These are phyloP conservation scores for Heteropelma amictum DNA, from an alignment of 2,888 invertebrate species.

Conservation along the genomic window DNA sequence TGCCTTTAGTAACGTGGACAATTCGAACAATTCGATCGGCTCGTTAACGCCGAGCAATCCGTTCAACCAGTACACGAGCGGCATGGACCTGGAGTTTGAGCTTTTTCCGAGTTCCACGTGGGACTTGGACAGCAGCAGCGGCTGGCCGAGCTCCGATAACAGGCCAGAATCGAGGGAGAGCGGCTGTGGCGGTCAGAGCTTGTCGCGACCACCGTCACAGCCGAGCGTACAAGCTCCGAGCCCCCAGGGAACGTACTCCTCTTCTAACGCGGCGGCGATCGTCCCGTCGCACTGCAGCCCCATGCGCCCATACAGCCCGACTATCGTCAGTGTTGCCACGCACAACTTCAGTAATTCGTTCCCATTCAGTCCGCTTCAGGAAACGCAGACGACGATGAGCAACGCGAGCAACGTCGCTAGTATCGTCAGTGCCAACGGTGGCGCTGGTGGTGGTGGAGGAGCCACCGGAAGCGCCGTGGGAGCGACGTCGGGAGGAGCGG, in stretches of 20 bases:
- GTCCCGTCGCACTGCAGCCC: constrained; percentile 80
- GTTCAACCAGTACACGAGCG: constrained; percentile 72
- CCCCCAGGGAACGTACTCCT: constrained; percentile 73
- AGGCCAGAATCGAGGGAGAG: constrained; percentile 83
- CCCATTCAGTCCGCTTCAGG: constrained; percentile 83
- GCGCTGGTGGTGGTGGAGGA: constrained; percentile 70
- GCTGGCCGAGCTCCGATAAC: constrained; percentile 69
- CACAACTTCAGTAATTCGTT: constrained; percentile 80
- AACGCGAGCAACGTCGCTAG: constrained; percentile 65
- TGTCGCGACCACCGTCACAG: constrained; percentile 82
- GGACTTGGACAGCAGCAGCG: constrained; percentile 77
- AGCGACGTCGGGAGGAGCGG: constrained; percentile 60
- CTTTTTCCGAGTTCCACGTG: constrained; percentile 83
- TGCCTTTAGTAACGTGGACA: constrained; percentile 54
- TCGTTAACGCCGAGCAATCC: constrained; percentile 65
- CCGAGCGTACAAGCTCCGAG: constrained; percentile 79
- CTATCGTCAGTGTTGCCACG: constrained; percentile 77
- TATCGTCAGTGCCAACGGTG: constrained; percentile 71
- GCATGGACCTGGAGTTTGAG: constrained; percentile 84
- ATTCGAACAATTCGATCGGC: constrained; percentile 74
- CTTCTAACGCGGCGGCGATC: constrained; percentile 77
- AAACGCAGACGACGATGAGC: constrained; percentile 75
- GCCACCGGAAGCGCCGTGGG: constrained; percentile 70
- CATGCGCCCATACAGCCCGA: constrained; percentile 76
- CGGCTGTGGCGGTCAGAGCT: constrained; percentile 65